A percentile compares a stretch with the other conserved stretches of the same genome.
Conservation (phyloP, 2,888 invertebrate genomes). For the Lasioglossum zephyrum region DNA sequence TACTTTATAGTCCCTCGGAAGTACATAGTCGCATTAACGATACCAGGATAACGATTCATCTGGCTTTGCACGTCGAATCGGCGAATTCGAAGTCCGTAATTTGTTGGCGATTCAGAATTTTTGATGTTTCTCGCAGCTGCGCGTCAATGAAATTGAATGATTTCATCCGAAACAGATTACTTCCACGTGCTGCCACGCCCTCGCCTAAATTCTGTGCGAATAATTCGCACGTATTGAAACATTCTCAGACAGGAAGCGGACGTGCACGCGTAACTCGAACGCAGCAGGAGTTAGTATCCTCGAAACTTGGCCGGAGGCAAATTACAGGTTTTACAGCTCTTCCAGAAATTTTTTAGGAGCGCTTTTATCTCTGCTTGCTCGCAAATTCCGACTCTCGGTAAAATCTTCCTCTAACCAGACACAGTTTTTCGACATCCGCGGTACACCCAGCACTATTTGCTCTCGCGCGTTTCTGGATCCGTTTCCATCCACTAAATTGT, state of each 20-base stretch:
- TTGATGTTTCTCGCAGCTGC: too few relatives aligned
- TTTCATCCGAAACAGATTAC: too few relatives aligned
- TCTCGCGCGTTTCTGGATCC: neutral
- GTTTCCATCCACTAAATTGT: constrained; percentile 46
- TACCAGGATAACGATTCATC: neutral
- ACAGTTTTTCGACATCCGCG: constrained; percentile 28
- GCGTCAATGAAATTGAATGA: too few relatives aligned
- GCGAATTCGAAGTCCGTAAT: neutral
- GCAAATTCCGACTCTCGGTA: neutral
- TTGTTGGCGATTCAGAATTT: too few relatives aligned
- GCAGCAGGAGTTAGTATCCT: neutral
- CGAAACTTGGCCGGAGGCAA: neutral
- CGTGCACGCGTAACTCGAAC: neutral
- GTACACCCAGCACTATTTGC: neutral
- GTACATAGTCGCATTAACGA: too few relatives aligned
- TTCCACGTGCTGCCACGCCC: too few relatives aligned
- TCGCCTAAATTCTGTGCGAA: too few relatives aligned
- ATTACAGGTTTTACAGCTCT: constrained; percentile 1
- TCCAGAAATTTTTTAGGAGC: neutral
- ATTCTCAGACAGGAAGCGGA: too few relatives aligned
- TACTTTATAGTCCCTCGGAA: neutral
- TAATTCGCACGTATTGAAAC: too few relatives aligned
- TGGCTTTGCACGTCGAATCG: neutral
- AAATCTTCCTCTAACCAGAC: constrained; percentile 6
- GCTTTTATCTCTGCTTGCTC: neutral